Evolutionary conservation across 2,797 vertebrate genomes (phyloP), one percentile per base, ranked within the genome.

Genomic region (Schizopygopsis pylzovi): DNA sequence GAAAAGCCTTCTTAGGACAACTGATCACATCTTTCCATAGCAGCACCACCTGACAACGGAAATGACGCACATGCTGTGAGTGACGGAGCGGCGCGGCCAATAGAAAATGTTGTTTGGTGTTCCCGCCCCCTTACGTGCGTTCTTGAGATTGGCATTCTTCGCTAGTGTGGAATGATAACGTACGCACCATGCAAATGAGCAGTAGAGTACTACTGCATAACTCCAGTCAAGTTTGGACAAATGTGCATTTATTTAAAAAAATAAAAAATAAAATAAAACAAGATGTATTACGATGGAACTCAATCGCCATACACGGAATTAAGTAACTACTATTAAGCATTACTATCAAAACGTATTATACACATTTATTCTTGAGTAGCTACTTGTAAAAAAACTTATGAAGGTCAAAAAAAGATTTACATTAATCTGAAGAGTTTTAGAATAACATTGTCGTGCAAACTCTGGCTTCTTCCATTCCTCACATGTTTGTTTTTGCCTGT

Each of bases 21-120:
- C 96, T 95, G 95, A 96, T 95, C 95, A 95, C 96, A 96, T 96
- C 95, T 96, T 96, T 96, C 96, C 96, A 96, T 95, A 95, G 95
- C 95, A 96, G 93, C 96, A 91, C 97, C 97, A 97, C 97, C 97
- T 98, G 97, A 97, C 97, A 97, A 97, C 97, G 97, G 97, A 99
- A 96, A 93, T 98, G 97, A 98, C 97, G 98, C 96, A 96, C 92
- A 91, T 83, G 41, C 43, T 56, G 78, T 94, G 95, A 96, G 87
- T 91, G 96, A 93, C 94, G 91, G 91, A 82, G 0, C 1, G 4
- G 1, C 0, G 78, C 84, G 84, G 73, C 96, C 94, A 95, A 95
- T 95, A 56, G 83, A 3, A 52, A 49, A 12, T 2, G 68, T 25
- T 7, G 4, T 52, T 54, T 61, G 11, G 39, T 37, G 61, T 12